Percentiles rank a stretch among this genome's conserved stretches.
Evolutionary conservation across 2,797 vertebrate genomes (phyloP).

Genomic region (Pithecia hirsuta): DNA sequence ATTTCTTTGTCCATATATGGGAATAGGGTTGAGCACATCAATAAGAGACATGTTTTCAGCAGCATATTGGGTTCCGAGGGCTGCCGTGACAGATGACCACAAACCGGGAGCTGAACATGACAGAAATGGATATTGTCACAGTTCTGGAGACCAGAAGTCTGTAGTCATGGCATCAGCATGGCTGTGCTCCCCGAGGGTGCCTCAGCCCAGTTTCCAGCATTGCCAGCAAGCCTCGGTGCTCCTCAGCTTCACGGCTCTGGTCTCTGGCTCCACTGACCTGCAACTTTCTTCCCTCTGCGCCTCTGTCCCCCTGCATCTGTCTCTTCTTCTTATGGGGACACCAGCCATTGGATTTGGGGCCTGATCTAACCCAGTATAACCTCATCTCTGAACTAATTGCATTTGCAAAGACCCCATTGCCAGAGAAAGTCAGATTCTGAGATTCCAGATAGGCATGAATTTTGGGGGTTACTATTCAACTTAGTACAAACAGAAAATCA

Average conservation of each 20-base stretch:
- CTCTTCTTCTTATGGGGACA: background rate
- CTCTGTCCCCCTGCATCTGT: background rate
- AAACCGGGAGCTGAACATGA: background rate
- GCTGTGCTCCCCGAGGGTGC: accelerated
- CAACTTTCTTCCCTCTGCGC: background rate
- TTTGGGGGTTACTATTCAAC: background rate
- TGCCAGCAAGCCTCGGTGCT: background rate
- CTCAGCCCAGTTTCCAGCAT: accelerated
- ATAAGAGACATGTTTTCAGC: background rate
- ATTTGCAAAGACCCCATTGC: background rate
- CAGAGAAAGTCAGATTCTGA: background rate
- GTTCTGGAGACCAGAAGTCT: background rate
- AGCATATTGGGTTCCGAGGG: background rate
- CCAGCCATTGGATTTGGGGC: background rate
- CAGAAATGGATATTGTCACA: background rate
- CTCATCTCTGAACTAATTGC: background rate
- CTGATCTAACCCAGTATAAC: background rate
- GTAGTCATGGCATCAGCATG: background rate
- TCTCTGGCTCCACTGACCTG: accelerated
- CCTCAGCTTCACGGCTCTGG: accelerated
- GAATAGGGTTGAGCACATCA: background rate
- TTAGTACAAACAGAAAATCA: background rate
- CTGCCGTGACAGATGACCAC: background rate
- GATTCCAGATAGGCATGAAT: background rate
- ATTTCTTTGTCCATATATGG: background rate